phyloP scores from a whole-genome alignment of 2,797 vertebrate species.

The Cirrhinus molitorella region DNA sequence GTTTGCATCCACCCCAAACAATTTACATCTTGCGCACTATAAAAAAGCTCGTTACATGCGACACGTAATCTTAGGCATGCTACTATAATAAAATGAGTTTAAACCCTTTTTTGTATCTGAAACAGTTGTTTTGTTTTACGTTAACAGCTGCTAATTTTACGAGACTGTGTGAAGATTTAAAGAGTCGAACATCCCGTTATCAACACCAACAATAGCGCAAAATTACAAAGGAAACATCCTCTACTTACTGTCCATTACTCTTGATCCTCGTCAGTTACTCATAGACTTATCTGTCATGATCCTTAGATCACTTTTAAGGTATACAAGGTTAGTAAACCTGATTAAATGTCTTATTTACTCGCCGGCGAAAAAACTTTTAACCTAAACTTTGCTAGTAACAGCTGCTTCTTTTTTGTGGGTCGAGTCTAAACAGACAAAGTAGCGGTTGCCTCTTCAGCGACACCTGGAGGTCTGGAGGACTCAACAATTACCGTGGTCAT shows the following conservation, averaged over 20 bases:
- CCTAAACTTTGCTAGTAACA: conserved; percentile 27
- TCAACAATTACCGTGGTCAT: neutral
- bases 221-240: conserved; percentile 10
- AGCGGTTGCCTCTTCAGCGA: neutral
- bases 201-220: conserved; percentile 13
- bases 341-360: conserved; percentile 16
- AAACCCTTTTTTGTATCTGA: neutral
- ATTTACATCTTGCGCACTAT: neutral
- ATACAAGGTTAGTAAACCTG: neutral
- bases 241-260: conserved; percentile 47
- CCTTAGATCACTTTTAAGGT: neutral
- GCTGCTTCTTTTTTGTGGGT: conserved; percentile 38
- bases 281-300: neutral
- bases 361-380: conserved; percentile 16
- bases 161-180: conserved; percentile 3
- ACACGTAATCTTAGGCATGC: neutral
- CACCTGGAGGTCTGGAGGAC: conserved; percentile 12
- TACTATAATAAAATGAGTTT: neutral
- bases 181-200: conserved; percentile 34
- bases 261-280: conserved; percentile 1
- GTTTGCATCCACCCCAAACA: neutral
- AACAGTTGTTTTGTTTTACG: neutral
- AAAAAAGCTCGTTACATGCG: neutral
- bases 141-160: neutral
- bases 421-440: neutral